A percentile compares a stretch with the other conserved stretches of the same genome.
phyloP scores from a whole-genome alignment of 1,140 invertebrate species.

The Cherax destructor region DNA sequence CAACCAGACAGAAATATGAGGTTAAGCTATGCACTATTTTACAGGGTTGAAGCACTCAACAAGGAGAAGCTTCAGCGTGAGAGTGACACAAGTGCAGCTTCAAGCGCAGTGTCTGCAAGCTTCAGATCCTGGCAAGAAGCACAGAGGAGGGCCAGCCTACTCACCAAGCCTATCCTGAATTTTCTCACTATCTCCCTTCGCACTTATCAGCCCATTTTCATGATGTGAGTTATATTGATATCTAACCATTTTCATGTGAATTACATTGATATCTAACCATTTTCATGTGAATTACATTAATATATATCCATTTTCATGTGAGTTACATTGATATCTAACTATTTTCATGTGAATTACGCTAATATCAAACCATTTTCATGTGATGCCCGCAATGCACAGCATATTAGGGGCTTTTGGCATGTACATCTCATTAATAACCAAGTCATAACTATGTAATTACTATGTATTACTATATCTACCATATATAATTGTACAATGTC shows the following conservation, averaged over 20 bases:
- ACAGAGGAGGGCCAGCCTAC: slow-evolving; percentile 19
- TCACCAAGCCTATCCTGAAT: slow-evolving; percentile 43
- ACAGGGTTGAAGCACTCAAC: slow-evolving; percentile 54
- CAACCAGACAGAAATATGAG: no score
- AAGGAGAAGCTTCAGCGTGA: slow-evolving; percentile 32
- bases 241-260: background rate
- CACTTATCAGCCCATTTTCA: slow-evolving; percentile 56
- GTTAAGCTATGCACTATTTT: background rate
- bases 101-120: background rate
- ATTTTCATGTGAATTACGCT: no score
- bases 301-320: background rate
- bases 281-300: slow-evolving; percentile 5
- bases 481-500: no score
- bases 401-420: no score
- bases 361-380: no score
- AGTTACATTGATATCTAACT: background rate
- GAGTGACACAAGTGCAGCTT: background rate
- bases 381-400: no score
- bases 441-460: no score
- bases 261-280: background rate
- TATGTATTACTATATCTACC: no score
- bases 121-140: slow-evolving; percentile 27
- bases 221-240: slow-evolving; percentile 27
- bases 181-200: slow-evolving; percentile 47
- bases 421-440: no score